Conservation (phyloP, 2,113 vertebrate genomes). For the Sylvia atricapilla region DNA sequence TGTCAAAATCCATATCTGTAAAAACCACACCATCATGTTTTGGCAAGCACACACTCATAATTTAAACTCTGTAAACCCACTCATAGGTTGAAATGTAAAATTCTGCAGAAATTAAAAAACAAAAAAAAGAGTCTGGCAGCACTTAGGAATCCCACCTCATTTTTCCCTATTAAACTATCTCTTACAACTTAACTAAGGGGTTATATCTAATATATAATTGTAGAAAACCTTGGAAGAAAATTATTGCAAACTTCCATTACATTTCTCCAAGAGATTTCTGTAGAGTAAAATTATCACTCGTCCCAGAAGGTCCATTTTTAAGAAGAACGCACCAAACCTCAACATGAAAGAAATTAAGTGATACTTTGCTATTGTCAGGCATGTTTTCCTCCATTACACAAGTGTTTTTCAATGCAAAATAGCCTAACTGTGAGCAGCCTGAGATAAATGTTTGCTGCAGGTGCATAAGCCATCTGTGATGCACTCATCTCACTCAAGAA, state of each 20-base stretch:
- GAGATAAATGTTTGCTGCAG: not conserved
- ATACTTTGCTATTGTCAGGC: not conserved
- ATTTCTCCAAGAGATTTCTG: not conserved
- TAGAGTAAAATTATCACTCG: not conserved
- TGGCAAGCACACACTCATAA: not conserved
- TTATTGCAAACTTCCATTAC: not conserved
- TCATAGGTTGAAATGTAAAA: not conserved
- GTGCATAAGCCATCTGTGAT: not conserved
- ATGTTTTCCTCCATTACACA: not conserved
- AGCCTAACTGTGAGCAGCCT: not conserved
- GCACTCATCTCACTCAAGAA: not conserved
- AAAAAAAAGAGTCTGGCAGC: not conserved
- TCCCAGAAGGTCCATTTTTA: not conserved
- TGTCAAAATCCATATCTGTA: not conserved
- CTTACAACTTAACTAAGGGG: not conserved
- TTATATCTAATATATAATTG: not conserved
- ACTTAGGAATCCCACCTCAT: rapidly evolving
- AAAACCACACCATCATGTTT: not conserved
- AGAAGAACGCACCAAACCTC: not conserved
- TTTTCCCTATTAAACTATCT: not conserved
- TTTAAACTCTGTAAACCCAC: not conserved
- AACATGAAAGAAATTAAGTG: not conserved
- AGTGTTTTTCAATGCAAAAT: not conserved
- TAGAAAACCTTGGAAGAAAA: not conserved
- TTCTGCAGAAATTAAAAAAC: not conserved